Evolutionary conservation across 2,888 invertebrate species (phyloP).

Genomic region (Seladonia tumulorum): DNA sequence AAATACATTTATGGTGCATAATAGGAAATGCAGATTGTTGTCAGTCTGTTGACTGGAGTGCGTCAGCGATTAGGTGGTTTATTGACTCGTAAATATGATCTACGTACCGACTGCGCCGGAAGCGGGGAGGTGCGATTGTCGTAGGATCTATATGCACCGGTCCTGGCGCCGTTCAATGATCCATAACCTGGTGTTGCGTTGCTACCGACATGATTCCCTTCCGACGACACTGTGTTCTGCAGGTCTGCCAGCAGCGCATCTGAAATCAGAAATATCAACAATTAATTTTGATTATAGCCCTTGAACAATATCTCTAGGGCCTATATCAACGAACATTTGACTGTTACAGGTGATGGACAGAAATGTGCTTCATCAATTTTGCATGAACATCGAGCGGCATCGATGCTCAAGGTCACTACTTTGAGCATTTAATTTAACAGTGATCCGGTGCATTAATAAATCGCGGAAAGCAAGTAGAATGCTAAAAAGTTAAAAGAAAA

Average conservation of each 20-base stretch:
- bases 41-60: not conserved
- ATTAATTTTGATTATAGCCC: not conserved
- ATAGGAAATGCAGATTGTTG: not conserved
- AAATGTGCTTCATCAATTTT: too few relatives aligned
- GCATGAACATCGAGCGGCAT: too few relatives aligned
- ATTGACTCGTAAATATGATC: slow-evolving; percentile 3
- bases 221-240: slow-evolving; percentile 94
- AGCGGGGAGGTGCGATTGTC: slow-evolving; percentile 81
- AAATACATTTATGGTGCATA: not conserved
- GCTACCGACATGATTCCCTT: slow-evolving; percentile 83
- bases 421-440: too few relatives aligned
- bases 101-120: slow-evolving; percentile 87
- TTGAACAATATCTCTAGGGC: not conserved
- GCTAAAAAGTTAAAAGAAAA: too few relatives aligned
- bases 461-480: too few relatives aligned
- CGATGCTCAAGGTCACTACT: too few relatives aligned
- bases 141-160: slow-evolving; percentile 77
- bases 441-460: too few relatives aligned
- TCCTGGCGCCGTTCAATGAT: slow-evolving; percentile 90
- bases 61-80: not conserved
- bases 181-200: slow-evolving; percentile 89
- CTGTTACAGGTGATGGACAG: too few relatives aligned
- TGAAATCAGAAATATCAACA: slow-evolving; percentile 85
- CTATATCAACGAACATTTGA: too few relatives aligned
- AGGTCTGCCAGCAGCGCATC: slow-evolving; percentile 98